Evolutionary conservation across 2,888 invertebrate species (phyloP), one percentile per base, ranked within the genome.

Genomic region (Ornithoptera alexandrae): DNA sequence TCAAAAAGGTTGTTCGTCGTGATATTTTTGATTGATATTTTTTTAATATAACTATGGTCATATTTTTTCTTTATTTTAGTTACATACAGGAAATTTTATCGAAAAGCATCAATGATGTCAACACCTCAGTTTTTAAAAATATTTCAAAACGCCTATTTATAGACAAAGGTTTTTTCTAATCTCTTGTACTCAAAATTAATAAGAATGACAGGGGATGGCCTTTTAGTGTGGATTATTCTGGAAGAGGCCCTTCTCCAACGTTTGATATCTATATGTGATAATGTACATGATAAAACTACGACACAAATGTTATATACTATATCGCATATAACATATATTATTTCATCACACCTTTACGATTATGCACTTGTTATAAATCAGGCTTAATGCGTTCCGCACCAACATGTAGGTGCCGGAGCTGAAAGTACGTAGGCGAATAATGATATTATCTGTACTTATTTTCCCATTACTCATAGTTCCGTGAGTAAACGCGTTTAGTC

Each of bases 401-500:
- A 59, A 63, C 58, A 68, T 60, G 63, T 53, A 46, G 57, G 53
- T 50, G 46, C 22, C 46, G 42, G 56, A 59, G 57, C 68, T 62
- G 57, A 58, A 60, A 62, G 59, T 63, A 59, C 62, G 70, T 63
- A 39, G 66, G 66, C 63, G 63, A 57, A 53, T 61, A 56, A 67
- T 59, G 70, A 70, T 67, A 59, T 70, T 67, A 70, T 70, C 70
- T 63, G n/a, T 63, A 67, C 66, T 70, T 63, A 70, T 62, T 70
- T 70, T 70, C 70, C 70, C 70, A 70, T 70, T 70, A 70, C 67
- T 70, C 70, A 67, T 60, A 70, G 70, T 70, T 70, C 70, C 70
- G 70, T 67, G 70, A 70, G 66, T 70, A 70, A 70, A 66, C 59
- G 62, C 66, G 67, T 59, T 53, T 67, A 62, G 66, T 70, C 70